Base-by-base conservation (phyloP, 2,888 invertebrate species). In the Mythimna albipuncta region DNA sequence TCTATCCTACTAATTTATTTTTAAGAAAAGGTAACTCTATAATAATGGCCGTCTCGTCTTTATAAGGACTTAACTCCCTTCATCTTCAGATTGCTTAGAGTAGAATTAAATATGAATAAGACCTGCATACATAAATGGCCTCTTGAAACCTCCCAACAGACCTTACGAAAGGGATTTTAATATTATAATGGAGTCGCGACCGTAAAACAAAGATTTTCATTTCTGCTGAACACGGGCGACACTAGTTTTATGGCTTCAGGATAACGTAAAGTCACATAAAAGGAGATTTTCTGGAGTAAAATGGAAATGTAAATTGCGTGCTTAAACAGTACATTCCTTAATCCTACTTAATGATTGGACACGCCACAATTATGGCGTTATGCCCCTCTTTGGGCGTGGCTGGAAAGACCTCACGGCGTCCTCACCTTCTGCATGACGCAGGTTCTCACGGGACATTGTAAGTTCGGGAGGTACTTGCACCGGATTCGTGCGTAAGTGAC, bases 121-220 rank as follows among this genome's bases (percentile, higher is more conserved):
- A 13, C 59, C 19, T 13, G n/a, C 13, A 52, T 47, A 77, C 32
- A 21, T 57, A 52, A 62, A 26, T 50, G 1, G 16, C 1, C 3
- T 13, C 16, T 72, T n/a, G 32, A 35, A 70, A 62, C 54, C 61
- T 54, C 41, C 5, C 6, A 19, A 16, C 19, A 41, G 21, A 32
- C 61, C 41, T 44, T 19, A 76, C n/a, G 41, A n/a, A 16, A 77
- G 44, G 26, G 38, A 78, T 75, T 78, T 67, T 72, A 57, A 71
- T 62, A 52, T 62, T 72, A 32, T 50, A 55, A 75, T 57, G 19
- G 72, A 57, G 21, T 35, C 4, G n/a, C 21, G 47, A 9, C 16
- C 62, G 44, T 75, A 75, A 78, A 75, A 78, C 54, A 44, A 52
- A 71, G 35, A 26, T 50, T 62, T 57, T 77, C 38, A 68, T 74